Conservation (phyloP, 2,113 vertebrate species). For the Paramormyrops kingsleyae region DNA sequence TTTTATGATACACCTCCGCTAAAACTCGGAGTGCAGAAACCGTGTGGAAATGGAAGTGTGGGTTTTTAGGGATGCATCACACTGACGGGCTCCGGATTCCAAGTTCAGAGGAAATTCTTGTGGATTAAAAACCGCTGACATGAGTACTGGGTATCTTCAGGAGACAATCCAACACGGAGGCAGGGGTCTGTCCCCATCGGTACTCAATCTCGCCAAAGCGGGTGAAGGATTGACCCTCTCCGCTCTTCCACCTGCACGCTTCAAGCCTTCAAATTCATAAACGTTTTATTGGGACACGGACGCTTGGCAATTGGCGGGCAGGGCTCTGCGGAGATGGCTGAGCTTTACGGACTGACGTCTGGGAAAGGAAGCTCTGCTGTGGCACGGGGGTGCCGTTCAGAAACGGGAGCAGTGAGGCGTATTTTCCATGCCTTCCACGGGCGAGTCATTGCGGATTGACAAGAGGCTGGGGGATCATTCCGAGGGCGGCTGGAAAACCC, state of each 20-base stretch:
- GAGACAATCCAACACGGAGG: neutral
- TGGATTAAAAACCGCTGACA: neutral
- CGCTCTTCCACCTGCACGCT: constrained; percentile 10
- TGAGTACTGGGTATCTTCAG: neutral
- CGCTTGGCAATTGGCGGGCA: constrained; percentile 26
- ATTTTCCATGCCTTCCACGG: constrained; percentile 47
- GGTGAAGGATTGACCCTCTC: constrained; percentile 24
- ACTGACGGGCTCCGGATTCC: neutral
- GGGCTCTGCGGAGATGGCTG: neutral
- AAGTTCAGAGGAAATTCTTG: neutral
- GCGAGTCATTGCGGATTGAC: constrained; percentile 33
- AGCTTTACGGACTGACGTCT: constrained; percentile 41
- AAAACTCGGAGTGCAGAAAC: neutral
- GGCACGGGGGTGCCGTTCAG: constrained; percentile 37
- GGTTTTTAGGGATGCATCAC: neutral
- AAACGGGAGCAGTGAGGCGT: constrained; percentile 48
- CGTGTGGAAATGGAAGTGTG: neutral
- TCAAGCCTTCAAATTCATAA: constrained; percentile 28
- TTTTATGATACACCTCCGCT: neutral
- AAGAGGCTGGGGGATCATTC: constrained; percentile 48
- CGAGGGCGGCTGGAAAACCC: constrained; percentile 56
- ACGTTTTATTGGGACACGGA: constrained; percentile 32
- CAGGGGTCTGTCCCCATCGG: neutral
- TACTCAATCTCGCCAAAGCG: constrained; percentile 26
- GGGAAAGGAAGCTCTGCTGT: constrained; percentile 29